Base-by-base conservation (phyloP, 2,888 invertebrate genomes). In the Mythimna vitellina region DNA sequence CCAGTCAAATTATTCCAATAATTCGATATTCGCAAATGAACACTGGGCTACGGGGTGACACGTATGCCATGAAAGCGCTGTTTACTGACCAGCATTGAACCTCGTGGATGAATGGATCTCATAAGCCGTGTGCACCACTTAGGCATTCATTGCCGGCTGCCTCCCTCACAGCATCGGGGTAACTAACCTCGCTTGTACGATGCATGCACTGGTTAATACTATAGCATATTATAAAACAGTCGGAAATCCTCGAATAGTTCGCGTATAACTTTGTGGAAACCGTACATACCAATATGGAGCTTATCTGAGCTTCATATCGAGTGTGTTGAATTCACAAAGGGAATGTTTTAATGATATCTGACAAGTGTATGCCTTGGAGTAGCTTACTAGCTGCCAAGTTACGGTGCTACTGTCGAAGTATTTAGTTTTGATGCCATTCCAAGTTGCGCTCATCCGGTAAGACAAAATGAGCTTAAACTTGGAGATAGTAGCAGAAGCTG, bases 11-110 rank as follows among this genome's bases (percentile, higher is more conserved):
- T 46, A 69, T 69, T 61, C 64, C 70, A 75, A 80, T 81, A 66
- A 77, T 70, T 75, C 70, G 66, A 77, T 80, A 65, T 69, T 65
- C 66, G 65, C 51, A 75, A 77, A 76, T 81, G 70, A 86, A 85
- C 92, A 94, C 88, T 94, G 80, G 95, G 95, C 90, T 92, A 95
- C 91, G 91, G 89, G 94, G 94, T 95, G 93, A 94, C 92, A 92
- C 91, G 90, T 89, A 89, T 89, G 88, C 82, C 77, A 86, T 92
- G 92, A 91, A 93, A 89, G 90, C 89, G 86, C 87, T 93, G 92
- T 95, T 94, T 93, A 89, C 92, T 90, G 91, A 89, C 92, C 92
- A 90, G 89, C 90, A 92, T 91, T 92, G 90, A 92, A 91, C 89
- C 86, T 86, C 84, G 85, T 85, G 86, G 84, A 89, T 92, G 93